Conservation (phyloP, 2,113 vertebrate species). For the Arizona elegans region DNA sequence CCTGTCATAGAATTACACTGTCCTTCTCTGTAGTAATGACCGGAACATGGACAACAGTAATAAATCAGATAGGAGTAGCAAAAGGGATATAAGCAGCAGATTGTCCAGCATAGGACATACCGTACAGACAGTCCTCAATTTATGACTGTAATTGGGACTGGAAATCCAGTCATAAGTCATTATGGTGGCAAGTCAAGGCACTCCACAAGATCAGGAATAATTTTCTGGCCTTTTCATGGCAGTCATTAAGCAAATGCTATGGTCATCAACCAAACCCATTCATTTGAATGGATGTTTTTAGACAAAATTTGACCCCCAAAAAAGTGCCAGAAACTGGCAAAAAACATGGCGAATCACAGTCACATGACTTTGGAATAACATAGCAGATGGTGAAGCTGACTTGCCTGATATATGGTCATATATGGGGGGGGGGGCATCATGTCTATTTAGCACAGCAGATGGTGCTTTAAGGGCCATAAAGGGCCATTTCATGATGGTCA, state of each 20-base stretch:
- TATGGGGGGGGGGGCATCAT: neutral
- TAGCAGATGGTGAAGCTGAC: neutral
- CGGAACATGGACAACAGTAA: neutral
- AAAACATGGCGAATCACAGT: neutral
- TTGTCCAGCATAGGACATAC: neutral
- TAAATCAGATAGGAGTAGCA: neutral
- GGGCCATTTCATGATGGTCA: neutral
- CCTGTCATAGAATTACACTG: neutral
- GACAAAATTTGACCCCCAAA: neutral
- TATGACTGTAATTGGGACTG: neutral
- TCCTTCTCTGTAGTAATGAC: neutral
- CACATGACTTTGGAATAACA: neutral
- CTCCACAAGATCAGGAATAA: neutral
- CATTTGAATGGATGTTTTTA: neutral
- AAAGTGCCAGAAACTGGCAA: neutral
- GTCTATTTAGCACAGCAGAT: neutral
- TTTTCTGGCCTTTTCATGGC: neutral
- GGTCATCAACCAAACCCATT: neutral
- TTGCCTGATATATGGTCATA: neutral
- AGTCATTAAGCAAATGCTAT: neutral
- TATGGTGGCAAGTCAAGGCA: neutral
- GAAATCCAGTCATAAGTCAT: neutral
- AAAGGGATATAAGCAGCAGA: neutral
- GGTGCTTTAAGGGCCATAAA: neutral
- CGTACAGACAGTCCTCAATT: neutral